Conservation (phyloP, 2,888 invertebrate species). For the Empis livida region DNA sequence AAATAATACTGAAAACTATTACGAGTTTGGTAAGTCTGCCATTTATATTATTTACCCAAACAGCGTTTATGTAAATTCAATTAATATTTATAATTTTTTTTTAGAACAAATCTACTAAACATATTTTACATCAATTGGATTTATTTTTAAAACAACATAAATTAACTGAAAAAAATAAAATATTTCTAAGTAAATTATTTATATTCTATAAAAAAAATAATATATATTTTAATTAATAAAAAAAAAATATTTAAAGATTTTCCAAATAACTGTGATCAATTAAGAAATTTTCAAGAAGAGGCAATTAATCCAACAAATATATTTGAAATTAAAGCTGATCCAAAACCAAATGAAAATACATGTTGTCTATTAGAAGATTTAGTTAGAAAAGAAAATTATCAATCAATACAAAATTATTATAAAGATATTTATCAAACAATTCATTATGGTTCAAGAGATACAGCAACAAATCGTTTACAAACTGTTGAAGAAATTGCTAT, state of each 20-base stretch:
- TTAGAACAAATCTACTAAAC: neutral
- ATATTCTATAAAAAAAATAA: conserved; percentile 16
- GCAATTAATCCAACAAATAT: conserved; percentile 9
- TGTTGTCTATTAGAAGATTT: no score
- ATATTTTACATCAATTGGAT: conserved; percentile 9
- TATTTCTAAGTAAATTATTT: conserved; percentile 13
- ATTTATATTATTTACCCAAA: no score
- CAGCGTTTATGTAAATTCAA: no score
- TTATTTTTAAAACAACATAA: conserved; percentile 7
- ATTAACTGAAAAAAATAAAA: conserved; percentile 11
- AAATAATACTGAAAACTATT: no score
- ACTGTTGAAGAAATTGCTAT: neutral
- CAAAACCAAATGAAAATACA: no score
- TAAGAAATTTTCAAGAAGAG: conserved; percentile 5
- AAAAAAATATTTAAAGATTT: conserved; percentile 9
- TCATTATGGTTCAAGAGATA: neutral
- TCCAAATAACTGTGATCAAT: conserved; percentile 11
- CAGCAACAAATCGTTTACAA: neutral
- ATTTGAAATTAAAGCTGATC: conserved; percentile 6
- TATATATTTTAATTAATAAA: no score
- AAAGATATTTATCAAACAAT: conserved; percentile 4
- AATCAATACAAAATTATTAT: conserved; percentile 8
- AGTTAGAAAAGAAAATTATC: neutral
- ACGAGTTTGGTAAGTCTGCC: no score
- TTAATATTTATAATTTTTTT: no score